These are phyloP conservation scores for Enteromius thamalakanensis DNA, from an alignment of 2,797 vertebrate species.

Conservation along the genomic window DNA sequence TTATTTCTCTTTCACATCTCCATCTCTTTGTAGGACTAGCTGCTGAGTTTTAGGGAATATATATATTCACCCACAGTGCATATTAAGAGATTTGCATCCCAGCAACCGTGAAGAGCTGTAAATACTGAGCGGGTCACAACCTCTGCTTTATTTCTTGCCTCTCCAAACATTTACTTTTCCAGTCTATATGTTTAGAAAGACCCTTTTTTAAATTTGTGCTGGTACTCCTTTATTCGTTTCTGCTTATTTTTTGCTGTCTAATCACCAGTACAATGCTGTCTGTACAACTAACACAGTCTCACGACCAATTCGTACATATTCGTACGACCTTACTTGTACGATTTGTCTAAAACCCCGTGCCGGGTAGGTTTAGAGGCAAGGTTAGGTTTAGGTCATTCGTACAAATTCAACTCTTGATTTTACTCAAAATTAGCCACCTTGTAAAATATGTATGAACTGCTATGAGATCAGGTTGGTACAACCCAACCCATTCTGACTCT, in stretches of 20 bases:
- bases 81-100: conserved; percentile 41
- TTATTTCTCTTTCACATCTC: conserved; percentile 19
- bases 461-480: background rate
- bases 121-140: conserved; percentile 20
- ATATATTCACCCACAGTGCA: background rate
- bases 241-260: background rate
- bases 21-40: background rate
- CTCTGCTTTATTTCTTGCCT: conserved; percentile 35
- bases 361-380: no score
- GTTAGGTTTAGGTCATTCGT: no score
- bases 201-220: conserved; percentile 23
- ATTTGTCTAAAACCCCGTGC: no score
- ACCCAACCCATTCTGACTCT: background rate
- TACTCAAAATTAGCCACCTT: no score
- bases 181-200: conserved; percentile 46
- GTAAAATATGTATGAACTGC: no score
- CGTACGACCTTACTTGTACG: no score
- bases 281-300: background rate
- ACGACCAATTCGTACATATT: no score
- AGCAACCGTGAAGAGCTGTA: conserved; percentile 50
- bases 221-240: conserved; percentile 10
- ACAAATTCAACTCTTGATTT: no score
- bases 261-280: conserved; percentile 17
- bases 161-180: conserved; percentile 58
- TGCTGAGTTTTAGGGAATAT: background rate